phyloP scores from a whole-genome alignment of 2,113 vertebrate species.

The Progne subis region DNA sequence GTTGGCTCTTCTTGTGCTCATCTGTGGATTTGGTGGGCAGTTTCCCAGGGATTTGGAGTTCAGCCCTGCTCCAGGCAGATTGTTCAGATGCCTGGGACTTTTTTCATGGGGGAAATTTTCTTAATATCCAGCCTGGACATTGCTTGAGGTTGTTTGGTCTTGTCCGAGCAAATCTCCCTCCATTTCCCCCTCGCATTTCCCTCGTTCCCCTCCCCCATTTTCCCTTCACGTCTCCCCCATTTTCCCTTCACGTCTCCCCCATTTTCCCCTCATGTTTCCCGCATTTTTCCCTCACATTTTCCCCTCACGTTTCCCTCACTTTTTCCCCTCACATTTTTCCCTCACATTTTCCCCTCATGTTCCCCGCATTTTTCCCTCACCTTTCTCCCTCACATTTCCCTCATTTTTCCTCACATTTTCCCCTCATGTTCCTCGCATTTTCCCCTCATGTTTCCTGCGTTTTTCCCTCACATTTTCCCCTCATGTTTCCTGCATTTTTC shows the following conservation, averaged over 20 bases:
- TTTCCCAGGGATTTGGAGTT: background rate
- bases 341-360: background rate
- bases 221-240: background rate
- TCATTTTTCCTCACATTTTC: too few species aligned
- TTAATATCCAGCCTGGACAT: background rate
- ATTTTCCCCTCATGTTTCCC: background rate
- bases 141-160: background rate
- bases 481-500: background rate
- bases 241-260: background rate
- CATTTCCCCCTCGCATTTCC: too few species aligned
- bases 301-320: too few species aligned
- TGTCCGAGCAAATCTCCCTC: background rate
- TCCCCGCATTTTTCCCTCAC: too few species aligned
- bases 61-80: background rate
- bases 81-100: rapidly evolving
- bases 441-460: too few species aligned
- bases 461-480: too few species aligned
- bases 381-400: background rate
- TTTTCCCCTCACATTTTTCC: background rate
- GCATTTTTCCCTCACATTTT: too few species aligned
- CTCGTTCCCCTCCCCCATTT: background rate
- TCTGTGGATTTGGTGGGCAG: rapidly evolving
- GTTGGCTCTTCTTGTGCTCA: background rate
- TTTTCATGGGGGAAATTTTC: background rate
- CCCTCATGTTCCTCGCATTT: background rate